These are phyloP conservation scores for Riptortus pedestris DNA, from an alignment of 1,140 invertebrate species.

Conservation along the genomic window DNA sequence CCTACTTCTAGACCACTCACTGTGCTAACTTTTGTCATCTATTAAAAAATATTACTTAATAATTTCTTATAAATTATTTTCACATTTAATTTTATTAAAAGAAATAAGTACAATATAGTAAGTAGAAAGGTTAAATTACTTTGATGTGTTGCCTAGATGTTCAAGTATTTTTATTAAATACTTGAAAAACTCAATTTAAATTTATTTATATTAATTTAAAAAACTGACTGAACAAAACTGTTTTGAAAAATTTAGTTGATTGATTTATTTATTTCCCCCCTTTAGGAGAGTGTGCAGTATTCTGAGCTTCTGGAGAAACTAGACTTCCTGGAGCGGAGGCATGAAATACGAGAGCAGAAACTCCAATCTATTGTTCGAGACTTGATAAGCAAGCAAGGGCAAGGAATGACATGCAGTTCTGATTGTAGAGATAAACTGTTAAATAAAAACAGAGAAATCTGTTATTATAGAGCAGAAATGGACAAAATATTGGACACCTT, in stretches of 20 bases:
- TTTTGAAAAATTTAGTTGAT: neutral
- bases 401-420: conserved; percentile 37
- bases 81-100: too few relatives aligned
- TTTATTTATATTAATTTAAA: too few relatives aligned
- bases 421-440: conserved; percentile 30
- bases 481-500: conserved; percentile 42
- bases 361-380: conserved; percentile 42
- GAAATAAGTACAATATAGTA: too few relatives aligned
- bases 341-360: conserved; percentile 42
- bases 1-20: too few relatives aligned
- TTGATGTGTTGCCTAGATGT: too few relatives aligned
- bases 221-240: too few relatives aligned
- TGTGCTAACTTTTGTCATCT: too few relatives aligned
- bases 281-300: conserved; percentile 39
- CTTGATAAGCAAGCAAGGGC: conserved; percentile 34
- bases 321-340: conserved; percentile 40
- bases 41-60: too few relatives aligned
- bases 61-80: too few relatives aligned
- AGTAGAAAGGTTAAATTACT: too few relatives aligned
- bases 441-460: conserved; percentile 40
- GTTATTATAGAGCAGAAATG: conserved; percentile 41
- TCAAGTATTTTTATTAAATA: too few relatives aligned
- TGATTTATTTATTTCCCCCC: neutral
- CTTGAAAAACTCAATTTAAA: too few relatives aligned
- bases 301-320: conserved; percentile 41